Evolutionary conservation across 1,140 invertebrate genomes (phyloP).

Genomic region (Mya arenaria): DNA sequence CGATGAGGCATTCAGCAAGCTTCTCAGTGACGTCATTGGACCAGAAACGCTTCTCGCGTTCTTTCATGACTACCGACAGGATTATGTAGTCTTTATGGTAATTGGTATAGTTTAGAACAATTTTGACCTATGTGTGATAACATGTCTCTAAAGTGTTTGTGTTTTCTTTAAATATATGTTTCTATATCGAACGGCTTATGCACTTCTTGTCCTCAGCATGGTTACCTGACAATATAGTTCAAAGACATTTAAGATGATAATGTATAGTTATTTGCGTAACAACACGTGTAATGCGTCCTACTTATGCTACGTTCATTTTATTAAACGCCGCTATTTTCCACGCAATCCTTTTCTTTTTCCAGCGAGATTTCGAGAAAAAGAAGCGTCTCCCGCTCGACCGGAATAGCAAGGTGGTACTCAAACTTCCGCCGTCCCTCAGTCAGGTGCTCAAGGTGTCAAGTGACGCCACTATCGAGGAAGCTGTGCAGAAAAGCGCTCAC

Average conservation of each 20-base stretch:
- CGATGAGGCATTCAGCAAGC: conserved; percentile 31
- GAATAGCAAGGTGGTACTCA: conserved; percentile 17
- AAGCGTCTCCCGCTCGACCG: conserved; percentile 19
- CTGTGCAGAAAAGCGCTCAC: conserved; percentile 12
- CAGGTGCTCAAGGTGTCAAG: not conserved
- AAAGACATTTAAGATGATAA: not conserved
- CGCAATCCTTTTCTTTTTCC: not conserved
- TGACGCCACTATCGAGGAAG: conserved; percentile 32
- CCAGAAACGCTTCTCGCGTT: conserved; percentile 11
- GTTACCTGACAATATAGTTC: not conserved
- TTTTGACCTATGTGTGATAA: too few relatives aligned
- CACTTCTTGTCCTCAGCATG: too few relatives aligned
- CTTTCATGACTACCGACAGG: conserved; percentile 48
- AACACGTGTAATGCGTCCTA: not conserved
- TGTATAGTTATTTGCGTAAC: too few relatives aligned
- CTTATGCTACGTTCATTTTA: not conserved
- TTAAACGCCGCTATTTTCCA: not conserved
- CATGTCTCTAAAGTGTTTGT: not conserved
- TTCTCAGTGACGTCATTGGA: conserved; percentile 31
- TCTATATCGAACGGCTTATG: not conserved
- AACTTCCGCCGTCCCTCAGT: conserved; percentile 9
- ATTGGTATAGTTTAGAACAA: too few relatives aligned
- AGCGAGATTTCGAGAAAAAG: conserved; percentile 42
- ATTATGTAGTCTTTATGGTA: conserved; percentile 42
- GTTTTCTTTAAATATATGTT: not conserved